Base-by-base conservation (phyloP, 2,797 vertebrate species). In the Myotis pilosus region DNA sequence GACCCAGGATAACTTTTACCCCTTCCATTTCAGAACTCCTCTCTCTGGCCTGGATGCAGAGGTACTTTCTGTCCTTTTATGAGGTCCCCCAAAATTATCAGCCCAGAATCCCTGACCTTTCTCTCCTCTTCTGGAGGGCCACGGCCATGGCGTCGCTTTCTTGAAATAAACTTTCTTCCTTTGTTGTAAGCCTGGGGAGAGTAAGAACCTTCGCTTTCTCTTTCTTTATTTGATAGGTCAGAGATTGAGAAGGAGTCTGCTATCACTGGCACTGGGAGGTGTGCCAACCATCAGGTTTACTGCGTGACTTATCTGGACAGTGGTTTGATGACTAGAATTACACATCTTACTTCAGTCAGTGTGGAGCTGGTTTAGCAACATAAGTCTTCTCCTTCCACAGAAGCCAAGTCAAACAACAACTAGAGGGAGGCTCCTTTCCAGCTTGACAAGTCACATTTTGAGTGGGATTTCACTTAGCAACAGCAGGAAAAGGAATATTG, bases 401-500 rank as follows among this genome's bases (percentile, higher is more conserved):
- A 92, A 89, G 71, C 87, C 91, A 96, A 91, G 8, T 80, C 64
- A 91, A 41, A 92, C 62, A 89, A n/a, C 60, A 82, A 23, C 60
- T 16, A 25, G 38, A 87, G n/a, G 68, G 47, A 94, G 47, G 80
- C 80, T 88, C 64, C 92, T 64, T 94, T 91, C 83, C 72, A 95
- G 60, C 51, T 76, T 76, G 33, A 68, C 22, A 93, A 96, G 95
- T 96, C 97, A 96, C n/a, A 22, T 96, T 95, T 76, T 41, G 69
- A 80, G 91, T 72, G 41, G 44, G 44, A 36, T 89, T 51, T 55
- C 55, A 28, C n/a, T 20, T 28, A 68, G 72, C 49, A 94, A 38
- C 85, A 75, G 71, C 87, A 91, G 91, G 91, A 92, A 81, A 96
- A 96, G 91, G 92, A 96, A 87, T 92, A 95, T 57, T 49, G 41